These are phyloP conservation scores for Drosophila recens DNA, from an alignment of 2,888 invertebrate species.

Conservation along the genomic window DNA sequence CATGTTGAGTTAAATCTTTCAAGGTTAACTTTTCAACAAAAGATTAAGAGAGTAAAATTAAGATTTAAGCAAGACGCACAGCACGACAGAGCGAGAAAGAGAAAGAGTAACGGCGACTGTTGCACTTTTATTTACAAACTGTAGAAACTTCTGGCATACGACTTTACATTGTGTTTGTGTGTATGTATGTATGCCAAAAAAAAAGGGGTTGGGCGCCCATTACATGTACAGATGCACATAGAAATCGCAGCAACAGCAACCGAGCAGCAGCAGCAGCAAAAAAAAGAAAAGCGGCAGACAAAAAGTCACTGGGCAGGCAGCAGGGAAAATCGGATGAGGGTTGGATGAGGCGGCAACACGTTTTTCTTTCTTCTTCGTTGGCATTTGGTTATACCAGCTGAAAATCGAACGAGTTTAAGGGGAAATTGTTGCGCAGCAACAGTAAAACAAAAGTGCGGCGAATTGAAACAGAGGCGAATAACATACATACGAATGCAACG, in stretches of 20 bases:
- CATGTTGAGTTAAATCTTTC: background rate
- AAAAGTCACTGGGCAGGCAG: slow-evolving; percentile 36
- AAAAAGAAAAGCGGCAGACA: slow-evolving; percentile 49
- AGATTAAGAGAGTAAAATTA: background rate
- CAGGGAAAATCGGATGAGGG: slow-evolving; percentile 32
- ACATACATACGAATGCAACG: slow-evolving; percentile 30
- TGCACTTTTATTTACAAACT: slow-evolving; percentile 6
- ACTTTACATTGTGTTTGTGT: background rate
- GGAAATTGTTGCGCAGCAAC: slow-evolving; percentile 70
- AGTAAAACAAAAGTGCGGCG: slow-evolving; percentile 50
- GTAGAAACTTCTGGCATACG: background rate
- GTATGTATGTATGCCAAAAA: background rate
- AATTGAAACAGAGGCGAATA: slow-evolving; percentile 42
- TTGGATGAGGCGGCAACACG: slow-evolving; percentile 53
- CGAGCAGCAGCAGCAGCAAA: slow-evolving; percentile 6
- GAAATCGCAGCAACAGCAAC: slow-evolving; percentile 52
- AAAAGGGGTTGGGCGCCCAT: background rate
- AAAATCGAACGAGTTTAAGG: slow-evolving; percentile 84
- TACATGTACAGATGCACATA: slow-evolving; percentile 25
- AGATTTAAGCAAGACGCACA: background rate
- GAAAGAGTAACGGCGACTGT: background rate
- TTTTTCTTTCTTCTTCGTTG: slow-evolving; percentile 55
- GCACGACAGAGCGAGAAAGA: background rate
- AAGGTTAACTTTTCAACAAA: background rate
- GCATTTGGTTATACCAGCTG: slow-evolving; percentile 78